phyloP scores from a whole-genome alignment of 2,113 vertebrate genomes.

The Physeter macrocephalus region DNA sequence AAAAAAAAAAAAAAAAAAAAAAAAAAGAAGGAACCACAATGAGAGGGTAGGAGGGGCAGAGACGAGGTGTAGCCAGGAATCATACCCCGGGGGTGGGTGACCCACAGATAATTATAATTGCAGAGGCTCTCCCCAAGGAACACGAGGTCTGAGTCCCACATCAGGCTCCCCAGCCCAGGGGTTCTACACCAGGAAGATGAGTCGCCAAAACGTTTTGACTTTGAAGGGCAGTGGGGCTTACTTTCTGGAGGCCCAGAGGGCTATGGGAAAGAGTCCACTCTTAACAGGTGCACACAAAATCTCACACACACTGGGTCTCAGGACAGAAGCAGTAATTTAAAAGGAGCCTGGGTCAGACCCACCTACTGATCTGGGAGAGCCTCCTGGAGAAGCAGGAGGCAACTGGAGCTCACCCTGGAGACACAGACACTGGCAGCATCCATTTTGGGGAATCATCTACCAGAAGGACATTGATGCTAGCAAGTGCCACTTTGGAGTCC shows the following conservation, averaged over 20 bases:
- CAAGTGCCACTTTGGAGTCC: background rate
- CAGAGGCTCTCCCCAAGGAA: background rate
- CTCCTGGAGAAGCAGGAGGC: background rate
- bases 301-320: background rate
- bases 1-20: too few relatives aligned
- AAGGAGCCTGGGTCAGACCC: background rate
- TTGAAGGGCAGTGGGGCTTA: background rate
- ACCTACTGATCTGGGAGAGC: background rate
- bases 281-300: background rate
- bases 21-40: background rate
- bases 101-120: background rate
- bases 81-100: too few relatives aligned
- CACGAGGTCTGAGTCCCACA: background rate
- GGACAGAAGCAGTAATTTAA: background rate
- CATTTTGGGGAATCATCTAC: background rate
- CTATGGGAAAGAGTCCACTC: background rate
- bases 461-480: too few relatives aligned
- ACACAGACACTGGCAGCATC: background rate
- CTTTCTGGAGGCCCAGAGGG: background rate
- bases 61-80: background rate
- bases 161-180: background rate
- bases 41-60: background rate
- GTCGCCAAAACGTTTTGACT: background rate
- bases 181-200: background rate
- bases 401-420: background rate